Conservation (phyloP, 2,888 invertebrate genomes). For the Idaea straminata region DNA sequence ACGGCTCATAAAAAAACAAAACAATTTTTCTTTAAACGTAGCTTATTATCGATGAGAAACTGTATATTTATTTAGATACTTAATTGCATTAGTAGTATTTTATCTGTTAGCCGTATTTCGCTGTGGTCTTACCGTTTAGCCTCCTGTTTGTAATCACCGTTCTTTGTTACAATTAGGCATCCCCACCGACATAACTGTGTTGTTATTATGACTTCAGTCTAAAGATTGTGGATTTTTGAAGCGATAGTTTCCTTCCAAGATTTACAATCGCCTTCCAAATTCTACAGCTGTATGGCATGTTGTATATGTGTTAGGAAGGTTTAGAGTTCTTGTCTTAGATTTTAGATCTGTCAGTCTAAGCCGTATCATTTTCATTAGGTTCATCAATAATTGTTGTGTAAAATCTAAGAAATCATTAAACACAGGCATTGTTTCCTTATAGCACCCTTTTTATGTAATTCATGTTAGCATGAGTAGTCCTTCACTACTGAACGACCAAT, state of each 20-base stretch:
- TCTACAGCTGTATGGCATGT: slow-evolving; percentile 57
- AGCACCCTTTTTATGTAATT: slow-evolving; percentile 54
- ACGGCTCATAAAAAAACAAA: slow-evolving; percentile 14
- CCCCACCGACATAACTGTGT: slow-evolving; percentile 55
- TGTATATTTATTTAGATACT: slow-evolving; percentile 4
- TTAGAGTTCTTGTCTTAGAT: slow-evolving; percentile 28
- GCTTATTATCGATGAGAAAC: slow-evolving; percentile 10
- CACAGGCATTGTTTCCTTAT: slow-evolving; percentile 50
- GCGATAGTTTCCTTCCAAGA: slow-evolving; percentile 22
- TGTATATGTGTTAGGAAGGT: slow-evolving; percentile 65
- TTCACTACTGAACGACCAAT: slow-evolving; percentile 13
- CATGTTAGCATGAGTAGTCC: slow-evolving; percentile 45
- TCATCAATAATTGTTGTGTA: slow-evolving; percentile 29
- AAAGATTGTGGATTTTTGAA: slow-evolving; percentile 36
- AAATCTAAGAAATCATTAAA: slow-evolving; percentile 36
- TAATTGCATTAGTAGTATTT: too few relatives aligned
- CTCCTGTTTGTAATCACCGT: slow-evolving; percentile 59
- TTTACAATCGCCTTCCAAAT: slow-evolving; percentile 28
- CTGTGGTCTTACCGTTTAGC: slow-evolving; percentile 46
- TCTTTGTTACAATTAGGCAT: slow-evolving; percentile 51
- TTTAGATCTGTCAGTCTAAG: slow-evolving; percentile 26
- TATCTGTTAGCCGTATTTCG: slow-evolving; percentile 30
- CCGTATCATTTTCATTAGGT: slow-evolving; percentile 34
- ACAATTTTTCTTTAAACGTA: slow-evolving; percentile 20
- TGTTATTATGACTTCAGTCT: slow-evolving; percentile 42